Conservation (phyloP, 2,888 invertebrate species). For the Seladonia tumulorum region DNA sequence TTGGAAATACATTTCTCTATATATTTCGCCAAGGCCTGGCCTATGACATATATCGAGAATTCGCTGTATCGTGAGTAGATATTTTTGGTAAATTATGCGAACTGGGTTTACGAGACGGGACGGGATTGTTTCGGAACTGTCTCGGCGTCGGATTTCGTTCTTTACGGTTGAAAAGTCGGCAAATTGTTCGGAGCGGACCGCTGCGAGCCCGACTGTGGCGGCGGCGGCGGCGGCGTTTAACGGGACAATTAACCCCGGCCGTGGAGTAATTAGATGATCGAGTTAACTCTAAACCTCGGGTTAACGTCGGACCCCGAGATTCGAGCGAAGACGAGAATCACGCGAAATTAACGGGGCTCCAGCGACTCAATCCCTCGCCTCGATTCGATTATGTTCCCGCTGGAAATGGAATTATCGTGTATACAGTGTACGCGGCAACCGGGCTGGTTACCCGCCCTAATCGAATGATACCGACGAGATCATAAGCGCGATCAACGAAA, state of each 20-base stretch:
- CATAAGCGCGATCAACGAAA: background rate
- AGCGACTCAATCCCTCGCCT: background rate
- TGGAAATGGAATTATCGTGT: constrained; percentile 9
- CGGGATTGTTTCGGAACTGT: background rate
- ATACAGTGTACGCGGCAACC: background rate
- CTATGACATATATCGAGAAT: too few relatives aligned
- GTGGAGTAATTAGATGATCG: constrained; percentile 81
- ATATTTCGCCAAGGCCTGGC: too few relatives aligned
- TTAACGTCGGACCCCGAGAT: constrained; percentile 72
- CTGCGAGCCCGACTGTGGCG: background rate
- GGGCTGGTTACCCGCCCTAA: background rate
- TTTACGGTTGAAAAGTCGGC: background rate
- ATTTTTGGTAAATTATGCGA: background rate
- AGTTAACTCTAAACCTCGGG: constrained; percentile 80
- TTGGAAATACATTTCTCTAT: too few relatives aligned
- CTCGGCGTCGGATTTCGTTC: background rate
- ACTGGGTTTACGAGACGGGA: background rate
- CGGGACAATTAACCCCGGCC: constrained; percentile 81
- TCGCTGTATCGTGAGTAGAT: too few relatives aligned
- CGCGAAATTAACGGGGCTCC: constrained; percentile 7
- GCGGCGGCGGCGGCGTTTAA: constrained; percentile 67
- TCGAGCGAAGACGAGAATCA: constrained; percentile 45
- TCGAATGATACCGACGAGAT: background rate
- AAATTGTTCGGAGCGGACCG: constrained; percentile 1
- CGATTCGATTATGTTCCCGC: constrained; percentile 8